These are phyloP conservation scores for Aphrophora alni DNA, from an alignment of 2,888 invertebrate species.

Conservation along the genomic window DNA sequence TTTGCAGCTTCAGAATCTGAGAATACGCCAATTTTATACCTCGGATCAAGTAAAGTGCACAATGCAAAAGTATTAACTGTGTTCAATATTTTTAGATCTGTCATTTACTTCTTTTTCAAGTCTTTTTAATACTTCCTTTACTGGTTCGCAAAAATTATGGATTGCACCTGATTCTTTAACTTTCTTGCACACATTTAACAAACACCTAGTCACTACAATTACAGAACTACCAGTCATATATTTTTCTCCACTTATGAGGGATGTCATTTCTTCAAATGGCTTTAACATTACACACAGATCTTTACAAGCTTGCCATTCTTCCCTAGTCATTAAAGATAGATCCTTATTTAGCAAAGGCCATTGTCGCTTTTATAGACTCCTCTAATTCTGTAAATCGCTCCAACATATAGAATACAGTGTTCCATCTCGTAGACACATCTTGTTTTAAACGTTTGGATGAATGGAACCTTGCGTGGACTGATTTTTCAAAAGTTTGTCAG, in stretches of 20 bases:
- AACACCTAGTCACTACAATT: neutral
- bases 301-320: no score
- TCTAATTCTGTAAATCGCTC: neutral
- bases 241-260: no score
- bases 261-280: slow-evolving; percentile 6
- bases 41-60: neutral
- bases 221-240: no score
- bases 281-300: neutral
- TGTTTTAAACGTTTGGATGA: neutral
- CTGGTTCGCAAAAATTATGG: neutral
- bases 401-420: neutral
- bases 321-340: neutral
- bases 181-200: neutral
- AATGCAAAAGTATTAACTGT: neutral
- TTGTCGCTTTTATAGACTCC: neutral
- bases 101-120: neutral
- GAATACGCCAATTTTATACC: neutral
- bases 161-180: neutral
- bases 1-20: neutral
- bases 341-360: neutral
- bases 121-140: neutral
- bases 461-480: neutral
- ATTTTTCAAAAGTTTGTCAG: neutral
- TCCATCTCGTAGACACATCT: neutral
- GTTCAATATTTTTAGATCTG: neutral